Evolutionary conservation across 92 coral and sea anemone genomes (phyloP).

Genomic region (Micromussa lordhowensis): DNA sequence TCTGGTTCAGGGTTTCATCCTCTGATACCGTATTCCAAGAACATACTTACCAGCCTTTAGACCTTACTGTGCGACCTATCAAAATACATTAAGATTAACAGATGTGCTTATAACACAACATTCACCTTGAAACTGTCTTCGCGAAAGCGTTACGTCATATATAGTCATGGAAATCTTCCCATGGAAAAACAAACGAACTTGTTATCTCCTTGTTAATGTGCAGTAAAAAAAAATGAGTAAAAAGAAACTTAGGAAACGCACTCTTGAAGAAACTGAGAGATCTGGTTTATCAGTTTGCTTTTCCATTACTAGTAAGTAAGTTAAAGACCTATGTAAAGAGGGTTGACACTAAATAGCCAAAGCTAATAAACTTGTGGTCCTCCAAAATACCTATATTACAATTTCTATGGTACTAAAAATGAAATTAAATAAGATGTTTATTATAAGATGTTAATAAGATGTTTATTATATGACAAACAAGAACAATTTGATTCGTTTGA

Average conservation of each 20-base stretch:
- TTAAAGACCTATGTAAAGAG: too few species aligned
- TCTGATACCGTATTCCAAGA: neutral
- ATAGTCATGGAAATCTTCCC: neutral
- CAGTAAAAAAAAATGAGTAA: neutral
- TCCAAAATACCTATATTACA: too few species aligned
- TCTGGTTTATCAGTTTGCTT: neutral
- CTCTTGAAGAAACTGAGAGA: neutral
- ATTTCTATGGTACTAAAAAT: too few species aligned
- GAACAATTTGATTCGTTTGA: too few species aligned
- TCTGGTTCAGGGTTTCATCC: neutral
- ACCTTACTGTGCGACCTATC: neutral
- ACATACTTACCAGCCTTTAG: neutral
- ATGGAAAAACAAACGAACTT: neutral
- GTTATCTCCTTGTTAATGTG: neutral
- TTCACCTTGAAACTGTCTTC: too few species aligned
- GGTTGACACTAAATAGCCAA: too few species aligned
- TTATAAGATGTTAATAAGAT: too few species aligned
- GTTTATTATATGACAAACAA: too few species aligned
- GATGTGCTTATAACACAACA: neutral
- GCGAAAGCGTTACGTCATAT: neutral
- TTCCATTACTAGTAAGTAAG: too few species aligned
- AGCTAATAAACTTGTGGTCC: too few species aligned
- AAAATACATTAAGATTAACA: neutral
- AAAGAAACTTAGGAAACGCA: neutral
- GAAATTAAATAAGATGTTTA: too few species aligned